Evolutionary conservation across 2,888 invertebrate species (phyloP).

Genomic region (Drosophila vallismaia): DNA sequence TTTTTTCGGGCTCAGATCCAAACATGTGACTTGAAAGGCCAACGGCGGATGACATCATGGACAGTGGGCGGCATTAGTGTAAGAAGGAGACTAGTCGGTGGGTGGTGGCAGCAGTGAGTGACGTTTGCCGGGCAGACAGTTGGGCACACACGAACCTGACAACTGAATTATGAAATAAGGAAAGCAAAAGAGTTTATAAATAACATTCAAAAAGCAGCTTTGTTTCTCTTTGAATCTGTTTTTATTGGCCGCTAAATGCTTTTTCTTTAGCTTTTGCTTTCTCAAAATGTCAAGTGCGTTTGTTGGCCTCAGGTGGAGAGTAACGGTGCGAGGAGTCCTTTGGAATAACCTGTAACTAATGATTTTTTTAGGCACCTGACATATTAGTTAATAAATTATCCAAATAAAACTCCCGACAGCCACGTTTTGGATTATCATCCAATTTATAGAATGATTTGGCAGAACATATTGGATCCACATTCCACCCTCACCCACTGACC

Average conservation of each 20-base stretch:
- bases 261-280: slow-evolving; percentile 28
- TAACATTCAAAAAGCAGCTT: slow-evolving; percentile 41
- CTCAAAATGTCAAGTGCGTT: slow-evolving; percentile 60
- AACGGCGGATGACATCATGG: slow-evolving; percentile 66
- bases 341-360: not conserved
- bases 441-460: slow-evolving; percentile 3
- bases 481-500: not conserved
- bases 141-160: slow-evolving; percentile 49
- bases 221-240: slow-evolving; percentile 26
- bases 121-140: slow-evolving; percentile 52
- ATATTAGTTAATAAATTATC: not conserved
- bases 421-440: slow-evolving; percentile 3
- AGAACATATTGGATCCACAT: not conserved
- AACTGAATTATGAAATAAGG: slow-evolving; percentile 47
- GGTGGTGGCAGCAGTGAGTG: slow-evolving; percentile 9
- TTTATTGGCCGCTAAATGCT: slow-evolving; percentile 12
- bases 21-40: slow-evolving; percentile 69
- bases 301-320: slow-evolving; percentile 56
- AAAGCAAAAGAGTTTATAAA: slow-evolving; percentile 47
- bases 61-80: slow-evolving; percentile 51
- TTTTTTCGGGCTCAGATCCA: slow-evolving; percentile 54
- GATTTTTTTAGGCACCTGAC: not conserved
- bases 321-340: not conserved
- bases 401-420: not conserved
- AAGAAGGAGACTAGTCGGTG: slow-evolving; percentile 15